Evolutionary conservation across 2,113 vertebrate genomes (phyloP), one percentile per base, ranked within the genome.

Genomic region (Mastomys coucha): DNA sequence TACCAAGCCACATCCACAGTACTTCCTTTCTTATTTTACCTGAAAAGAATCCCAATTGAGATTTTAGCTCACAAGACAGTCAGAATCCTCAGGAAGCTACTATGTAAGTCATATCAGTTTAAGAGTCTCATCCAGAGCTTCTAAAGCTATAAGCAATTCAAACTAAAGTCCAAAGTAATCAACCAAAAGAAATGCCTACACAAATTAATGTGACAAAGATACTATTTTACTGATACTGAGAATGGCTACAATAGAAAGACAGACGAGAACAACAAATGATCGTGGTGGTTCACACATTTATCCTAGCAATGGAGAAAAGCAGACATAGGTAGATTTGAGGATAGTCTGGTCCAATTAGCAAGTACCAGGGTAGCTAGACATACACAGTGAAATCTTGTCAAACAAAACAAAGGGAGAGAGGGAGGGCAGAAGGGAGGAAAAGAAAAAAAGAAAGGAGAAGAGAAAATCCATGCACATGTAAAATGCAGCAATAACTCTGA

Each of bases 141-240:
- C n/a, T 45, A 92, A 70, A 89, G 60, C 33, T 70, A 42, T 0
- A 70, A 39, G 49, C 39, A 70, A 58, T 81, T 94, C 88, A 67
- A 81, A 93, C n/a, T 67, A 91, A 72, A 84, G 80, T 2, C 19
- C 42, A 89, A 93, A 72, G 70, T 91, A 96, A 88, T 60, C 17
- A 76, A 53, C 20, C 56, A 94, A 70, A 92, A 82, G 65, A 75
- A 90, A 81, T 4, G 60, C 12, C 24, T 82, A 33, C 11, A 28
- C 53, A 94, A 88, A 95, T 88, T 81, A 91, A 70, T 58, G 69
- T 20, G 33, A 94, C 36, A 82, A 82, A 39, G 80, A 14, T 13
- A 60, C 53, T n/a, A 39, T 8, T n/a, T 82, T 36, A 60, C 36
- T 82, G 53, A 58, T 39, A 39, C 13, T 39, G 11, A 58, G 33